phyloP scores from a whole-genome alignment of 2,113 vertebrate genomes.

The Carassius gibelio region DNA sequence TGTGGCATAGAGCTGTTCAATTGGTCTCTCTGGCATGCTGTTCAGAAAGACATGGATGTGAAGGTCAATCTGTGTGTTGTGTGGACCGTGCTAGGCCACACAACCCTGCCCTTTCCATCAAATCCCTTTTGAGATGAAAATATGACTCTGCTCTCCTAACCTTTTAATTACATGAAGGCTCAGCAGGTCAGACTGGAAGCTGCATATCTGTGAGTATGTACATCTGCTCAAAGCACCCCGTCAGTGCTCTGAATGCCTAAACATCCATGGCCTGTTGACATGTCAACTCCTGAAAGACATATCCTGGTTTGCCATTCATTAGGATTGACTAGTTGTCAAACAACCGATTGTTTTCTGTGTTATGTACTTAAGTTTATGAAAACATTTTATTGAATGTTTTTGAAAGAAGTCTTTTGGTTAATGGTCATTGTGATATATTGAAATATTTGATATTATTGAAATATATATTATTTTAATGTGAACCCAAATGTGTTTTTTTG shows the following conservation, averaged over 20 bases:
- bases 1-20: slow-evolving; percentile 20
- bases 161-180: slow-evolving; percentile 61
- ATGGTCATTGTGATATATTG: no score
- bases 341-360: no score
- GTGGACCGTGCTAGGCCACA: slow-evolving; percentile 28
- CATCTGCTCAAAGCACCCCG: slow-evolving; percentile 36
- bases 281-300: slow-evolving; percentile 9
- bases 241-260: slow-evolving; percentile 36
- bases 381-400: no score
- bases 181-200: slow-evolving; percentile 35
- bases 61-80: slow-evolving; percentile 41
- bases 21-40: slow-evolving; percentile 36
- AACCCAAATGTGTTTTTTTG: no score
- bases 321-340: no score
- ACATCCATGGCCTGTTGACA: slow-evolving; percentile 16
- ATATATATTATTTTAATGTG: no score
- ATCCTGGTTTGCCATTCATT: not conserved
- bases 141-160: slow-evolving; percentile 48
- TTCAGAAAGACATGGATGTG: slow-evolving; percentile 40
- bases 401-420: no score
- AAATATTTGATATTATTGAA: no score
- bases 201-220: not conserved
- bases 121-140: slow-evolving; percentile 55
- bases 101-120: slow-evolving; percentile 46
- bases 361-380: no score